Evolutionary conservation across 2,797 vertebrate species (phyloP).

Genomic region (Orientallactaga sibirica): DNA sequence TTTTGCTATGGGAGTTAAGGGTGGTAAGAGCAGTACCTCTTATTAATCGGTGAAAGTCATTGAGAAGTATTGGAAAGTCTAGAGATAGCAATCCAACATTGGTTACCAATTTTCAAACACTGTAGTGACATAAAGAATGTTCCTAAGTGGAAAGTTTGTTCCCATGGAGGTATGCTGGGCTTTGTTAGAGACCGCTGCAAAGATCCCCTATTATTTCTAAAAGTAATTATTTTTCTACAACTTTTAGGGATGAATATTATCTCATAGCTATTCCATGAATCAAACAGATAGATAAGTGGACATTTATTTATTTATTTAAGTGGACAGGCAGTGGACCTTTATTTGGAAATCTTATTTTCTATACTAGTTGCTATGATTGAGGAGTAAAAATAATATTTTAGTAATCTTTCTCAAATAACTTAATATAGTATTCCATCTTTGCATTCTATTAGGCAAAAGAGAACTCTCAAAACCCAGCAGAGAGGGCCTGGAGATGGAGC

Average conservation of each 20-base stretch:
- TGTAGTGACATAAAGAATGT: not conserved
- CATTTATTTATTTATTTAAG: not conserved
- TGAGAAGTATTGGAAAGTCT: not conserved
- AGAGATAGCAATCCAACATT: not conserved
- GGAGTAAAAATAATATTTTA: not conserved
- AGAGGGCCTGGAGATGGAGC: not conserved
- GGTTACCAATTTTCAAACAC: not conserved
- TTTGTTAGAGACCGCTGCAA: not conserved
- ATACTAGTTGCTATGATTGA: not conserved
- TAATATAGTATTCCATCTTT: not conserved
- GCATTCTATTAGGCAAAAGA: not conserved
- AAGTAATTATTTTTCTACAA: not conserved
- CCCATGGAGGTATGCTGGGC: not conserved
- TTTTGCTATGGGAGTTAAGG: not conserved
- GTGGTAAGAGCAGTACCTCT: not conserved
- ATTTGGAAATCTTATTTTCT: not conserved
- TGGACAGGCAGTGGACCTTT: not conserved
- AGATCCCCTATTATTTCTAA: not conserved
- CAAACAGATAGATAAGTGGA: not conserved
- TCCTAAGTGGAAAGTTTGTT: not conserved
- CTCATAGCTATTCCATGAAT: not conserved
- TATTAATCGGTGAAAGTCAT: not conserved
- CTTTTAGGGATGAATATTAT: not conserved
- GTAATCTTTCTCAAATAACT: not conserved
- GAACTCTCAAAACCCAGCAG: not conserved